These are phyloP conservation scores for Coronaproctus castanopsis DNA, from an alignment of 2,888 invertebrate species.

Conservation along the genomic window DNA sequence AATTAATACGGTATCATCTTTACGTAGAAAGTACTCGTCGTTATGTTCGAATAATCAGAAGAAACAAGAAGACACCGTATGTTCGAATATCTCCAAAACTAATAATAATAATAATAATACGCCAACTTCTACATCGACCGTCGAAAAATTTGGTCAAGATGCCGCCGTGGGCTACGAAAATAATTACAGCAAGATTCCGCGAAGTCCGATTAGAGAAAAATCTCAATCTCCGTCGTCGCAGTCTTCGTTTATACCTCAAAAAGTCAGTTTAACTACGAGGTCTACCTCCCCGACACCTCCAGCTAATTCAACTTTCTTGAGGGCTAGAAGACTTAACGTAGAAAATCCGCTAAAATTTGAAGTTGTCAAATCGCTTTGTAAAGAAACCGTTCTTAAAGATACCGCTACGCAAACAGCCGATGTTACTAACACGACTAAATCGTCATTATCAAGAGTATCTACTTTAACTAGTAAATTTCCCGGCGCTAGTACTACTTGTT, in stretches of 20 bases:
- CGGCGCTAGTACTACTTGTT: slow-evolving; percentile 13
- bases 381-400: not conserved
- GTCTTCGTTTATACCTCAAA: not conserved
- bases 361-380: slow-evolving; percentile 3
- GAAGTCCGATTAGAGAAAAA: not conserved
- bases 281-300: slow-evolving; percentile 61
- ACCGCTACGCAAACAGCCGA: not conserved
- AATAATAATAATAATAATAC: not conserved
- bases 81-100: not conserved
- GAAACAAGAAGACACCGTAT: not conserved
- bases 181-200: not conserved
- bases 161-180: too few relatives aligned
- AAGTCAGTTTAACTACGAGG: slow-evolving; percentile 43
- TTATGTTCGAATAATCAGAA: not conserved
- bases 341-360: slow-evolving; percentile 51
- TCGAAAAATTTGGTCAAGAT: too few relatives aligned
- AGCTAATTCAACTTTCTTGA: slow-evolving; percentile 36
- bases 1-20: not conserved
- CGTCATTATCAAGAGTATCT: not conserved
- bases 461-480: not conserved
- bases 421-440: not conserved
- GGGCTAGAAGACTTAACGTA: slow-evolving; percentile 43
- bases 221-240: not conserved
- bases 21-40: not conserved
- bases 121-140: not conserved